Conservation (phyloP, 37 sponge, comb jelly and placozoan genomes). For the Bolinopsis microptera region DNA sequence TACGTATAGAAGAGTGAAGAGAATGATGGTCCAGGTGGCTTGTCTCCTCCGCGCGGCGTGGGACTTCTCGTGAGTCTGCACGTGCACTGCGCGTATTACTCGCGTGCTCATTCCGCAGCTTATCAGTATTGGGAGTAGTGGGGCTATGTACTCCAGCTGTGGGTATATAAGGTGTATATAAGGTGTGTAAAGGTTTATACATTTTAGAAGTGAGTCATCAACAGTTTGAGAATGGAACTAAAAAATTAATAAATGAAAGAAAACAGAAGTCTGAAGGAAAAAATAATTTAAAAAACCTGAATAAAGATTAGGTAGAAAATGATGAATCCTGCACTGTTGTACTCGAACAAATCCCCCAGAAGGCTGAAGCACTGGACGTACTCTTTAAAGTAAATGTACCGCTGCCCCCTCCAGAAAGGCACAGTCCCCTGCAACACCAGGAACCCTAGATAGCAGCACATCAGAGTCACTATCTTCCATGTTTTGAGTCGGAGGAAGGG, state of each 20-base stretch:
- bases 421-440: neutral
- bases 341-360: neutral
- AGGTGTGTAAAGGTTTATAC: too few relatives aligned
- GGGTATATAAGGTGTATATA: too few relatives aligned
- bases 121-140: neutral
- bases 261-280: too few relatives aligned
- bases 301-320: conserved; percentile 14
- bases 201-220: too few relatives aligned
- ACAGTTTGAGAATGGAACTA: too few relatives aligned
- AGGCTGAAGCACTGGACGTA: neutral
- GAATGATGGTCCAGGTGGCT: neutral
- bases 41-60: neutral
- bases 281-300: too few relatives aligned
- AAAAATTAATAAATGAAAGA: too few relatives aligned
- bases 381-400: neutral
- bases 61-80: neutral
- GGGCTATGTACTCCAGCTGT: neutral
- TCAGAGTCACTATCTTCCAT: neutral
- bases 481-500: conserved; percentile 27
- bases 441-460: neutral
- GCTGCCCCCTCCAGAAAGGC: neutral
- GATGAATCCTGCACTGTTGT: neutral
- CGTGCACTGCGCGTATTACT: neutral
- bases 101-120: neutral
- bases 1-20: neutral